Evolutionary conservation across 1,140 invertebrate genomes (phyloP).

Genomic region (Augochlora pura): DNA sequence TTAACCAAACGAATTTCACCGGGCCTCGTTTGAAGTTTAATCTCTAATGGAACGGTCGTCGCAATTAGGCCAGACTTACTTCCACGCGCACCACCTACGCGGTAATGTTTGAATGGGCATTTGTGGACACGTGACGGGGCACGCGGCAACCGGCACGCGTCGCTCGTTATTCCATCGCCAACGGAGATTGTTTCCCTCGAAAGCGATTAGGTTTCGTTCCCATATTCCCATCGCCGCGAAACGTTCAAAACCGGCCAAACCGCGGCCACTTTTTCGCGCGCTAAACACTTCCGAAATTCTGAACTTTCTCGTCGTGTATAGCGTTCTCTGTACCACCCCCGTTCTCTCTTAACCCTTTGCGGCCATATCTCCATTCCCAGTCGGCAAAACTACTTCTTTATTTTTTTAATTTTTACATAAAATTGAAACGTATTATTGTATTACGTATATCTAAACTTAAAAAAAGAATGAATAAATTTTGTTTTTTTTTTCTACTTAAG

Average conservation of each 20-base stretch:
- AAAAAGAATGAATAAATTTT: too few relatives aligned
- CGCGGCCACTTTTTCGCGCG: not conserved
- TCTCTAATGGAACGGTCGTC: conserved; percentile 71
- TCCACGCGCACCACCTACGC: conserved; percentile 37
- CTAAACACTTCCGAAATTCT: not conserved
- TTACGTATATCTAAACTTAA: too few relatives aligned
- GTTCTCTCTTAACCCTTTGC: too few relatives aligned
- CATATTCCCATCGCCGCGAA: conserved; percentile 1
- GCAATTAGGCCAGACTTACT: conserved; percentile 73
- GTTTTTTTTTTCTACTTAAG: too few relatives aligned
- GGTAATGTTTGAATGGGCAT: conserved; percentile 68
- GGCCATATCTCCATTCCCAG: too few relatives aligned
- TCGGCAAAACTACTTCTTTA: too few relatives aligned
- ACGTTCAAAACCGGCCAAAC: too few relatives aligned
- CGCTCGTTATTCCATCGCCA: conserved; percentile 69
- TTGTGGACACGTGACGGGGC: conserved; percentile 66
- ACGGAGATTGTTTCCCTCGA: conserved; percentile 66
- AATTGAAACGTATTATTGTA: too few relatives aligned
- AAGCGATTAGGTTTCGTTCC: conserved; percentile 61
- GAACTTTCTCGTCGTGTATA: too few relatives aligned
- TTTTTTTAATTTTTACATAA: too few relatives aligned
- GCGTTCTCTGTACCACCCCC: too few relatives aligned
- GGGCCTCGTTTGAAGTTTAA: conserved; percentile 70
- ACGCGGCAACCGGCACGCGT: conserved; percentile 68
- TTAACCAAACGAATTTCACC: conserved; percentile 44